These are phyloP conservation scores for Archips crataeganus DNA, from an alignment of 2,888 invertebrate genomes.

Conservation along the genomic window DNA sequence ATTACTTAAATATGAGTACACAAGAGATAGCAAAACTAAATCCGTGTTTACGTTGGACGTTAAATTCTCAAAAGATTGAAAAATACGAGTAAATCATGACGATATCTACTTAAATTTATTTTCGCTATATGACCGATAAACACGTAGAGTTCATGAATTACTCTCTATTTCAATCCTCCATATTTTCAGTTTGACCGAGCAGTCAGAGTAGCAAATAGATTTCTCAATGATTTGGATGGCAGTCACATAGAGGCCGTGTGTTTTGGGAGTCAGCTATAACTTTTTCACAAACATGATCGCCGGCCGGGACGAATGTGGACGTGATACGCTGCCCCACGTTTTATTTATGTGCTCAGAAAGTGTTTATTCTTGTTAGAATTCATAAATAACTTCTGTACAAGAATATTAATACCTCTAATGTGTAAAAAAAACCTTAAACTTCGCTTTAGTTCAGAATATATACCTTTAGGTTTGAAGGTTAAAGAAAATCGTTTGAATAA, in stretches of 20 bases:
- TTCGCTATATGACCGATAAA: not conserved
- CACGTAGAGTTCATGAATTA: not conserved
- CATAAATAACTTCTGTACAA: constrained; percentile 5
- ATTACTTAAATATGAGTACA: too few relatives aligned
- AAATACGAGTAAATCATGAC: too few relatives aligned
- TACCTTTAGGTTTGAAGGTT: not conserved
- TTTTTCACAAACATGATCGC: constrained; percentile 38
- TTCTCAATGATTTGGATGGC: constrained; percentile 21
- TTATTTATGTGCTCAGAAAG: constrained; percentile 16
- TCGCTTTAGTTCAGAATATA: not conserved
- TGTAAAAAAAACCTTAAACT: not conserved
- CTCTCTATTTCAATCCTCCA: not conserved
- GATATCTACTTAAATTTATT: not conserved
- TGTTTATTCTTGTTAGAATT: constrained; percentile 23
- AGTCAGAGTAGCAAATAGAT: constrained; percentile 16
- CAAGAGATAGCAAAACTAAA: too few relatives aligned
- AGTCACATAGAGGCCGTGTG: constrained; percentile 37
- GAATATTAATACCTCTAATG: not conserved
- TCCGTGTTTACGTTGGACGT: too few relatives aligned
- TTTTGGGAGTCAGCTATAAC: constrained; percentile 28
- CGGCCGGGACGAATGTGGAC: constrained; percentile 22
- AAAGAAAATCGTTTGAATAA: not conserved
- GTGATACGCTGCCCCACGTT: constrained; percentile 27
- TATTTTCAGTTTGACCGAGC: not conserved
- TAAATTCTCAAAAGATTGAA: too few relatives aligned